phyloP scores from a whole-genome alignment of 2,797 vertebrate species.

The Brachyalestes nurse region DNA sequence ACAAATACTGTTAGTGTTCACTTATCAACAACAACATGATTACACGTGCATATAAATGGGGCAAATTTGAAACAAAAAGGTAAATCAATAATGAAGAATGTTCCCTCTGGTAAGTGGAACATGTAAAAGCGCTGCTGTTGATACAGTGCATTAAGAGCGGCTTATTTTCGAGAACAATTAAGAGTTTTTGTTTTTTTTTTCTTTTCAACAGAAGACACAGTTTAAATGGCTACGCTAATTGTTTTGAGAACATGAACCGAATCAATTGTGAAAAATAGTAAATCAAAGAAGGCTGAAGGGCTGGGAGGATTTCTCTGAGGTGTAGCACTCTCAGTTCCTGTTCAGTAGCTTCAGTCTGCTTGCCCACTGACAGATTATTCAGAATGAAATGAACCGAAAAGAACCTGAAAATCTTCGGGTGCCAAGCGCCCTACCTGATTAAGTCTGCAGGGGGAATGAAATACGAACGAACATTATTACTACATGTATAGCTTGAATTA shows the following conservation, averaged over 20 bases:
- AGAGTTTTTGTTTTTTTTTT: slow-evolving; percentile 1
- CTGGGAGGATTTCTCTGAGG: slow-evolving; percentile 12
- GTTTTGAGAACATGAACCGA: not conserved
- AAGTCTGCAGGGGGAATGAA: not conserved
- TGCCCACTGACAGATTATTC: slow-evolving; percentile 45
- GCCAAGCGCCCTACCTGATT: slow-evolving; percentile 27
- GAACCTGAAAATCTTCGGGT: slow-evolving; percentile 26
- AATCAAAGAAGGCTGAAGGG: slow-evolving; percentile 37
- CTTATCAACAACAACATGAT: not conserved
- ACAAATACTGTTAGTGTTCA: not conserved
- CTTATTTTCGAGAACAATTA: not conserved
- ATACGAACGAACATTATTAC: slow-evolving; percentile 22
- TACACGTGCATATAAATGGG: not conserved
- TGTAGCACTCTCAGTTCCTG: slow-evolving; percentile 28
- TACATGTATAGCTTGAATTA: slow-evolving; percentile 10
- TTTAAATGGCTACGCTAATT: not conserved
- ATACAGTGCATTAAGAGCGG: not conserved
- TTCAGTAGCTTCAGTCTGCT: slow-evolving; percentile 13
- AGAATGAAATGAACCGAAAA: slow-evolving; percentile 34
- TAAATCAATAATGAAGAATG: not conserved
- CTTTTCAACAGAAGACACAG: not conserved
- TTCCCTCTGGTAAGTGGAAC: slow-evolving; percentile 12
- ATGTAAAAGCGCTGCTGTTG: not conserved
- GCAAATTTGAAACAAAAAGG: slow-evolving; percentile 6
- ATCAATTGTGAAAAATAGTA: slow-evolving; percentile 15